These are phyloP conservation scores for Perccottus glenii DNA, from an alignment of 2,113 vertebrate species.

Conservation along the genomic window DNA sequence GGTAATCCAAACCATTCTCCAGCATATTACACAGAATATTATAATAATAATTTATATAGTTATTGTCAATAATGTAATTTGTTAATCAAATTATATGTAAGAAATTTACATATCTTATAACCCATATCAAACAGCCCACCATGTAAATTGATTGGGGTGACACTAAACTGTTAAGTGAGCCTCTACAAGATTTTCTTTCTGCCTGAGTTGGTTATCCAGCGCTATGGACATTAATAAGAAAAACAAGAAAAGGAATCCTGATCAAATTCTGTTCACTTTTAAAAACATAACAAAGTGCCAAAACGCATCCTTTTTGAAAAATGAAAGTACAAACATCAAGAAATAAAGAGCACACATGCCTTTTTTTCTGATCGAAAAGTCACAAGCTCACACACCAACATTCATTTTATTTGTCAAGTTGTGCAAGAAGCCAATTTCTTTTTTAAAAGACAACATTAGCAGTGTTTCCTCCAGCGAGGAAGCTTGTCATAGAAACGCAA, in stretches of 20 bases:
- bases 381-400: constrained; percentile 90
- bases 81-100: constrained; percentile 74
- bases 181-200: constrained; percentile 76
- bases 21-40: constrained; percentile 69
- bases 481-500: constrained; percentile 83
- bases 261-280: constrained; percentile 80
- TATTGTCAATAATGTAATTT: constrained; percentile 67
- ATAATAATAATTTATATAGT: constrained; percentile 72
- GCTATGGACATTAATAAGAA: constrained; percentile 77
- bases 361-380: constrained; percentile 85
- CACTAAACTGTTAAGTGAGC: constrained; percentile 68
- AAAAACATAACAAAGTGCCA: constrained; percentile 70
- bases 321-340: constrained; percentile 84
- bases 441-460: constrained; percentile 80
- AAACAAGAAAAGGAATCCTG: constrained; percentile 69
- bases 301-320: constrained; percentile 78
- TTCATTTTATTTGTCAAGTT: constrained; percentile 92
- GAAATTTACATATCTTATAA: constrained; percentile 76
- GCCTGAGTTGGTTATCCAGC: constrained; percentile 84
- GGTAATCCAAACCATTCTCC: constrained; percentile 66
- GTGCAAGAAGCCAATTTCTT: constrained; percentile 86
- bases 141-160: constrained; percentile 71
- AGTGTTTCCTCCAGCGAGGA: constrained; percentile 90
- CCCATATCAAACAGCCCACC: constrained; percentile 77
- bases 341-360: constrained; percentile 65